Conservation (phyloP, 2,888 invertebrate species). For the Diloba caeruleocephala region DNA sequence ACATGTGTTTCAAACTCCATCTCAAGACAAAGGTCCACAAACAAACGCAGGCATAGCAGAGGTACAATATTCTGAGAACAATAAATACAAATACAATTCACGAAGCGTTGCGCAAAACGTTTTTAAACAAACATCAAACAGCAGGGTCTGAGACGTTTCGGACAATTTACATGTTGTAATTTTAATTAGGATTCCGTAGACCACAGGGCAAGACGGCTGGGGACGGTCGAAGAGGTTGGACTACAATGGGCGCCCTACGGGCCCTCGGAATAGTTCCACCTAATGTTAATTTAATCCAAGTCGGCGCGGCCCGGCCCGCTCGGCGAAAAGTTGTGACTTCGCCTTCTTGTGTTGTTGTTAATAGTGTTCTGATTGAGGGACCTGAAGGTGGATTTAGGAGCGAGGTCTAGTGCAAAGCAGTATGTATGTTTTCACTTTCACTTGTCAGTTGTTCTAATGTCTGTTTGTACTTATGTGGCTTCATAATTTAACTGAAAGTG, state of each 20-base stretch:
- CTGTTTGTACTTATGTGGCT: too few relatives aligned
- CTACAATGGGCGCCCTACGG: constrained; percentile 66
- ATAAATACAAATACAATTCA: constrained; percentile 48
- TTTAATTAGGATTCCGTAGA: constrained; percentile 84
- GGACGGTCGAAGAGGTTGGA: constrained; percentile 48
- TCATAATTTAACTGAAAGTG: too few relatives aligned
- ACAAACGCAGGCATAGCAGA: constrained; percentile 11
- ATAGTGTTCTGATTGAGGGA: constrained; percentile 54
- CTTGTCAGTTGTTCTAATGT: too few relatives aligned
- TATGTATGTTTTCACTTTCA: not conserved
- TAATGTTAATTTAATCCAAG: constrained; percentile 89
- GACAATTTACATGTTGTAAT: constrained; percentile 86
- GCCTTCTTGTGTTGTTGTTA: constrained; percentile 74
- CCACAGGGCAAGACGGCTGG: constrained; percentile 71
- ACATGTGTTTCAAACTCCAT: not conserved
- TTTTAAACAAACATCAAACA: constrained; percentile 76
- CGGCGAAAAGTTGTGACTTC: constrained; percentile 80
- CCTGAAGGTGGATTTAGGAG: not conserved
- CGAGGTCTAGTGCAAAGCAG: not conserved
- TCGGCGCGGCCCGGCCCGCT: constrained; percentile 73
- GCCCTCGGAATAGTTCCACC: constrained; percentile 79
- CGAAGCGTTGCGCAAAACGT: constrained; percentile 44
- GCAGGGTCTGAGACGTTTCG: constrained; percentile 68
- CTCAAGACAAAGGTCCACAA: constrained; percentile 33
- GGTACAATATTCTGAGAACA: constrained; percentile 36